phyloP scores from a whole-genome alignment of 2,113 vertebrate genomes.

The Bolborhynchus lineola region DNA sequence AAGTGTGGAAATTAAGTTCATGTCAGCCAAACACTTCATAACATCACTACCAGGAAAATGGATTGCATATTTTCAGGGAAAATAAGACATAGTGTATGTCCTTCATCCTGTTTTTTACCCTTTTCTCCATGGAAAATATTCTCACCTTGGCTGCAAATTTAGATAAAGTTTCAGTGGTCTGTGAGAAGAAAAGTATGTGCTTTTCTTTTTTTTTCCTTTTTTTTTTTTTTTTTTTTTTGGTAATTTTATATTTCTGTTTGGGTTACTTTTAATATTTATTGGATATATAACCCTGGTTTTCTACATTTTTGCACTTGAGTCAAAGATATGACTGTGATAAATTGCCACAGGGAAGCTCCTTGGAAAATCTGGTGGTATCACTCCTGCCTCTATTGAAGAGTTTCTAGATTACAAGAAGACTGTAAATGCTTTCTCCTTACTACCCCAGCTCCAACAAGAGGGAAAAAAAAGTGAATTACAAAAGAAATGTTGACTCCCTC shows the following conservation, averaged over 20 bases:
- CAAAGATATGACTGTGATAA: neutral
- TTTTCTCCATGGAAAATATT: conserved; percentile 27
- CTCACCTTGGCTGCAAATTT: neutral
- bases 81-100: neutral
- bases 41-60: neutral
- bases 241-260: neutral
- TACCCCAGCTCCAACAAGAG: neutral
- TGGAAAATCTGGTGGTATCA: neutral
- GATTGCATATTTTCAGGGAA: neutral
- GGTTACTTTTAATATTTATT: neutral
- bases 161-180: neutral
- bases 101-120: neutral
- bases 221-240: neutral
- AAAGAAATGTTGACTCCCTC: neutral
- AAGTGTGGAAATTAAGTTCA: neutral
- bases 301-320: neutral
- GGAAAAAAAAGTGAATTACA: neutral
- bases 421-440: neutral
- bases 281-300: neutral
- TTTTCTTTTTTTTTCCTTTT: too few species aligned
- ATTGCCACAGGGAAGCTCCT: neutral
- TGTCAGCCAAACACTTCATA: neutral
- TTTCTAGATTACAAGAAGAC: neutral
- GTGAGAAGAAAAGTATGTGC: neutral
- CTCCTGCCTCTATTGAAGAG: neutral